These are phyloP conservation scores for Gandaritis pyraliata DNA, from an alignment of 2,888 invertebrate species.

Conservation along the genomic window DNA sequence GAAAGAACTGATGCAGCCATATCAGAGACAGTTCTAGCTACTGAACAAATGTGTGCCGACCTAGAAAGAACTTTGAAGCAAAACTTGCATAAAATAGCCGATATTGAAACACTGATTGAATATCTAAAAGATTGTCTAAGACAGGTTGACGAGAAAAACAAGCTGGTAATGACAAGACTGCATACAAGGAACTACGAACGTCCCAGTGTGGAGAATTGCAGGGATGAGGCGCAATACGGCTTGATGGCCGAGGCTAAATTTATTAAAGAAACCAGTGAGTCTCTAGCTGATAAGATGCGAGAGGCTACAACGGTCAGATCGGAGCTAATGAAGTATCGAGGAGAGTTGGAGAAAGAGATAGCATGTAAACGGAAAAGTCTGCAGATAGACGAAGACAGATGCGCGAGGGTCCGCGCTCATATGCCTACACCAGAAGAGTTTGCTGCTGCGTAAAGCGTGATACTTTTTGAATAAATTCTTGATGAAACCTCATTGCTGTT, in stretches of 20 bases:
- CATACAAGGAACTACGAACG: slow-evolving; percentile 87
- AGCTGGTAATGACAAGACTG: slow-evolving; percentile 93
- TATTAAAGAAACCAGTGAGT: slow-evolving; percentile 73
- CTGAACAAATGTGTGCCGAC: slow-evolving; percentile 87
- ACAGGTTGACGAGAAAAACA: slow-evolving; percentile 89
- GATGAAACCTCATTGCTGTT: background rate
- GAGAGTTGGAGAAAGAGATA: slow-evolving; percentile 88
- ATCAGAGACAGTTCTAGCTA: slow-evolving; percentile 88
- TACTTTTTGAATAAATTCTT: slow-evolving; percentile 15
- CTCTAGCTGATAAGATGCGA: slow-evolving; percentile 85
- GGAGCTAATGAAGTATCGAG: slow-evolving; percentile 85
- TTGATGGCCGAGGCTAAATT: slow-evolving; percentile 89
- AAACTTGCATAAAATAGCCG: slow-evolving; percentile 89
- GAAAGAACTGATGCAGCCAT: slow-evolving; percentile 91
- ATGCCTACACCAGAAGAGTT: slow-evolving; percentile 88
- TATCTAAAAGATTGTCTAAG: slow-evolving; percentile 87
- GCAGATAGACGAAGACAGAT: slow-evolving; percentile 87
- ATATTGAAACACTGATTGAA: slow-evolving; percentile 90
- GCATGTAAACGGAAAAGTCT: slow-evolving; percentile 88
- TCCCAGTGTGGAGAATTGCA: slow-evolving; percentile 92
- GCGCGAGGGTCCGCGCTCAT: slow-evolving; percentile 85
- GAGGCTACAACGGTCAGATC: slow-evolving; percentile 84
- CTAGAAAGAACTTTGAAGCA: slow-evolving; percentile 89
- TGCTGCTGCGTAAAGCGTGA: slow-evolving; percentile 70
- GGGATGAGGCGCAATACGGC: slow-evolving; percentile 91